Evolutionary conservation across 2,888 invertebrate genomes (phyloP).

Genomic region (Halictus quadricinctus): DNA sequence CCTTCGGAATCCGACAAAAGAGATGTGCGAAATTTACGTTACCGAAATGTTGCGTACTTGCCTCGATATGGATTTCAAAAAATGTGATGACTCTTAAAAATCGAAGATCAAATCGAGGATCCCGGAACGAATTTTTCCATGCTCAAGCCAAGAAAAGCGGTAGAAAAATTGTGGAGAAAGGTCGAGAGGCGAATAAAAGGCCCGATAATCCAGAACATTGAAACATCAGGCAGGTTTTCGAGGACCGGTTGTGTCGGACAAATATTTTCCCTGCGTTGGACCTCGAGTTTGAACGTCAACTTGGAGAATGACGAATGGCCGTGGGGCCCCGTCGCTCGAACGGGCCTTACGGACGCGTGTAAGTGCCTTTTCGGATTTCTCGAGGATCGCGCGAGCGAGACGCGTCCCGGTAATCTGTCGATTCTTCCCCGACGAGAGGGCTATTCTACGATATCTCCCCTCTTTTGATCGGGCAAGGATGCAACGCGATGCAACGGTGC

Average conservation of each 20-base stretch:
- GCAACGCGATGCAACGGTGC: not conserved
- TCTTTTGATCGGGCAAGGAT: constrained; percentile 62
- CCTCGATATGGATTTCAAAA: not conserved
- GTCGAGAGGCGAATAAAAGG: not conserved
- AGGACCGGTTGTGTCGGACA: constrained; percentile 30
- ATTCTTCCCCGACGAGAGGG: constrained; percentile 67
- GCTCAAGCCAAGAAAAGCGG: not conserved
- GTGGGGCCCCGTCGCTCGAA: constrained; percentile 18
- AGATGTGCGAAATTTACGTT: not conserved
- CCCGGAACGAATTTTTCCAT: not conserved
- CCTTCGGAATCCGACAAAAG: not conserved
- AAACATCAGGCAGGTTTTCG: not conserved
- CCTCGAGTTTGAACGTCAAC: constrained; percentile 46
- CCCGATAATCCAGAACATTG: constrained; percentile 1
- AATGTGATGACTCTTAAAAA: not conserved
- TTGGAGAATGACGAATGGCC: constrained; percentile 63
- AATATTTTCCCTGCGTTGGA: constrained; percentile 53
- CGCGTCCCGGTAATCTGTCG: constrained; percentile 74
- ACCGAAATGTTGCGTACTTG: not conserved
- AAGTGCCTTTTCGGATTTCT: constrained; percentile 71
- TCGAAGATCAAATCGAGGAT: not conserved
- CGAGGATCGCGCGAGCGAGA: constrained; percentile 29
- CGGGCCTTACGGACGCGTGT: constrained; percentile 45
- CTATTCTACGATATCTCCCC: constrained; percentile 71
- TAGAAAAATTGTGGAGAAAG: not conserved